A percentile compares a stretch with the other conserved stretches of the same genome.
Conservation (phyloP, 2,888 invertebrate genomes). For the Papilio elwesi region DNA sequence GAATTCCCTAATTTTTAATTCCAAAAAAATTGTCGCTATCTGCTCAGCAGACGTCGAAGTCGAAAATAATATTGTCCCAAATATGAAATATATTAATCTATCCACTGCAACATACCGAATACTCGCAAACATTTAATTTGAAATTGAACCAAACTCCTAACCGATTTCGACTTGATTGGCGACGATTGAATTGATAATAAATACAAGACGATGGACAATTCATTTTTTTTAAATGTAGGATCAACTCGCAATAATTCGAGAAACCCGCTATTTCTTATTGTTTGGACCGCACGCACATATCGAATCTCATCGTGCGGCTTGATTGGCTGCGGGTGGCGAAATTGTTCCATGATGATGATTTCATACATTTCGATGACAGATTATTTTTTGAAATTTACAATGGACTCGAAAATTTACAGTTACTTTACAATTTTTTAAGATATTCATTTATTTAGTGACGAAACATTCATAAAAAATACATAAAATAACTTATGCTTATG, state of each 20-base stretch:
- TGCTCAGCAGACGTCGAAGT: too few species aligned
- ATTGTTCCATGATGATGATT: slow-evolving; percentile 74
- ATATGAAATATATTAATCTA: too few species aligned
- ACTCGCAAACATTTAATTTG: too few species aligned
- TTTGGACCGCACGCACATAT: slow-evolving; percentile 55
- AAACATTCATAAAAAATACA: background rate
- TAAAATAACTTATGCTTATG: too few species aligned
- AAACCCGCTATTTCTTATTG: background rate
- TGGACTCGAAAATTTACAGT: slow-evolving; percentile 42
- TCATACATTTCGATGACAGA: slow-evolving; percentile 82
- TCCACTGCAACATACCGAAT: too few species aligned
- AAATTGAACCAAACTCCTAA: too few species aligned
- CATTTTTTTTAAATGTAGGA: background rate
- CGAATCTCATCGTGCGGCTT: slow-evolving; percentile 76
- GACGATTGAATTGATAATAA: too few species aligned
- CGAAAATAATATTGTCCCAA: too few species aligned
- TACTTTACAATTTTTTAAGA: background rate
- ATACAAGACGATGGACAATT: background rate
- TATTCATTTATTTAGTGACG: background rate
- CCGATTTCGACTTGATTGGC: too few species aligned
- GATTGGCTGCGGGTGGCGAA: slow-evolving; percentile 83
- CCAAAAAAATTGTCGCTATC: too few species aligned
- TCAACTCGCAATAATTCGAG: background rate
- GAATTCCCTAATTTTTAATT: too few species aligned
- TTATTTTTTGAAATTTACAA: slow-evolving; percentile 62